Evolutionary conservation across 2,888 invertebrate genomes (phyloP).

Genomic region (Megastigmus dorsalis): DNA sequence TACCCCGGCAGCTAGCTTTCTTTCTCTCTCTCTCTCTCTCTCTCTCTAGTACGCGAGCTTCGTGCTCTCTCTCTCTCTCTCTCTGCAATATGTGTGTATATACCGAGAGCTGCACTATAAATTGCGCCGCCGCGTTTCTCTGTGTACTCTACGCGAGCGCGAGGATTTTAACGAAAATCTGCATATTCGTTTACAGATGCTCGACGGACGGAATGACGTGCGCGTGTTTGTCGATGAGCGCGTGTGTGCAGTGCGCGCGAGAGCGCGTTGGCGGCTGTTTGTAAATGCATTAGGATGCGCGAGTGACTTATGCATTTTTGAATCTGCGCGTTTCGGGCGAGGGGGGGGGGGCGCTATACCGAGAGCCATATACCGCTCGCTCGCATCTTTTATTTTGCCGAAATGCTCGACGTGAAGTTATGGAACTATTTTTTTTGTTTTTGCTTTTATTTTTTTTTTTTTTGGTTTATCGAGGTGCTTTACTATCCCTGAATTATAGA

Average conservation of each 20-base stretch:
- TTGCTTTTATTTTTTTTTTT: too few species aligned
- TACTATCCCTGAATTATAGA: too few species aligned
- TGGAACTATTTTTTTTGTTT: too few species aligned
- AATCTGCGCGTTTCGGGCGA: slow-evolving; percentile 28
- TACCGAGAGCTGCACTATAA: slow-evolving; percentile 42
- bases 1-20: slow-evolving; percentile 31
- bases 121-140: slow-evolving; percentile 37
- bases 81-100: too few species aligned
- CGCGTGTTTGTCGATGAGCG: slow-evolving; percentile 50
- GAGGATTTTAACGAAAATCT: slow-evolving; percentile 54
- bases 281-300: slow-evolving; percentile 52
- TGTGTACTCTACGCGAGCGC: slow-evolving; percentile 14
- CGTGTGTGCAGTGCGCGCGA: background rate
- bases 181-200: slow-evolving; percentile 55
- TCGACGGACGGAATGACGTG: slow-evolving; percentile 49
- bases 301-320: slow-evolving; percentile 54
- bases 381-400: too few species aligned
- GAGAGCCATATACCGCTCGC: too few species aligned
- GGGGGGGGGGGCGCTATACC: too few species aligned
- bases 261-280: slow-evolving; percentile 47
- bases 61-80: slow-evolving; percentile 23
- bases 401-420: too few species aligned
- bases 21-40: slow-evolving; percentile 10
- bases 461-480: too few species aligned
- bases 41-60: slow-evolving; percentile 2